Evolutionary conservation across 2,888 invertebrate species (phyloP).

Genomic region (Leptopterna dolabrata): DNA sequence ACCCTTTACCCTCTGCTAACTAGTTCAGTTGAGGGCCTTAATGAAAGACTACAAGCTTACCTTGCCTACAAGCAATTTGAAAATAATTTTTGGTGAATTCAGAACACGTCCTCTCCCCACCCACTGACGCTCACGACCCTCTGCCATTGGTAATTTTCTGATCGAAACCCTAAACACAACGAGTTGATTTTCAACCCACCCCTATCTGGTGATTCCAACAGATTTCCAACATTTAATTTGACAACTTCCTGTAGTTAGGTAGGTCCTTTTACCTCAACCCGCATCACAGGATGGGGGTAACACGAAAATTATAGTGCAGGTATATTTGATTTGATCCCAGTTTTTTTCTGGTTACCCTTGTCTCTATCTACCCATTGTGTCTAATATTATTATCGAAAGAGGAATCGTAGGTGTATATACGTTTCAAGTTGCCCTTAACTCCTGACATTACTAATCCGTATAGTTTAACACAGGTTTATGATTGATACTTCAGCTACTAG

Average conservation of each 20-base stretch:
- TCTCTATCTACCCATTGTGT: not conserved
- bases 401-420: not conserved
- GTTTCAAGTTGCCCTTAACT: no score
- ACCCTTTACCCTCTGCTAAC: no score
- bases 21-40: no score
- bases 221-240: not conserved
- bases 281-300: not conserved
- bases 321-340: not conserved
- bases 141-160: no score
- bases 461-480: no score
- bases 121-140: no score
- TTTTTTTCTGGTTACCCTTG: not conserved
- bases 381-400: not conserved
- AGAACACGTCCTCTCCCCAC: not conserved
- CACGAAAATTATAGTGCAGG: not conserved
- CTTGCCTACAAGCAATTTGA: no score
- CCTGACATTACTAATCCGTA: no score
- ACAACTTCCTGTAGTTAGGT: not conserved
- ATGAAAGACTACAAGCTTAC: no score
- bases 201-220: not conserved
- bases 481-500: no score
- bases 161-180: not conserved
- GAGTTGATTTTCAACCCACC: not conserved
- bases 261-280: not conserved
- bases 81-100: not conserved